Percentiles rank a stretch among this genome's conserved stretches.
Evolutionary conservation across 1,140 invertebrate species (phyloP).

Genomic region (Lithobius niger): DNA sequence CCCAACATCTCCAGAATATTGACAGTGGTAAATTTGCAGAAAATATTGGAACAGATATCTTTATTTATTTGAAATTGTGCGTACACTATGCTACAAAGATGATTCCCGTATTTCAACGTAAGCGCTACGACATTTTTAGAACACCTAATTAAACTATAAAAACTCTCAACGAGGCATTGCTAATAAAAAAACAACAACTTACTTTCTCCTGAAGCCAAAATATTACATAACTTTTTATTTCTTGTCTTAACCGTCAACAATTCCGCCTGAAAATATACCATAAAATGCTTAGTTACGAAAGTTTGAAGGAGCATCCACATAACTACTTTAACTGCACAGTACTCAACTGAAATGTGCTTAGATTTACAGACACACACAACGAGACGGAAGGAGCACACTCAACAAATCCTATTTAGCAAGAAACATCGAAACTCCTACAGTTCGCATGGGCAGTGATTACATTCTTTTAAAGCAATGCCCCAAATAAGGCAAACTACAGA

Average conservation of each 20-base stretch:
- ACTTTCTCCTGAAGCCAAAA: conserved; percentile 65
- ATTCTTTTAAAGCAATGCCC: no score
- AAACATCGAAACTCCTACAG: no score
- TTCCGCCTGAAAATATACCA: conserved; percentile 36
- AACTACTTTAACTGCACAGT: no score
- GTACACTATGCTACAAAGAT: conserved; percentile 9
- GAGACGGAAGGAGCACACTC: no score
- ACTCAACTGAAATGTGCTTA: no score
- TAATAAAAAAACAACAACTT: conserved; percentile 25
- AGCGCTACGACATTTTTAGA: conserved; percentile 11
- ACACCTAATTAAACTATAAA: conserved; percentile 6
- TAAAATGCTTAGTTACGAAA: no score
- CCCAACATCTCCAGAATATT: no score
- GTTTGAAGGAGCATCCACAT: no score
- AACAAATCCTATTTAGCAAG: no score
- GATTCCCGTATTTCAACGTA: conserved; percentile 14
- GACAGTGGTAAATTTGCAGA: conserved; percentile 13
- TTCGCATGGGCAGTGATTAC: no score
- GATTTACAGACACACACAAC: no score
- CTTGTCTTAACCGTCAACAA: conserved; percentile 55
- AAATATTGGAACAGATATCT: conserved; percentile 8
- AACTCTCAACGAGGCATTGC: conserved; percentile 5
- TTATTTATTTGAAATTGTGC: conserved; percentile 11
- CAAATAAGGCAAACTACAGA: no score
- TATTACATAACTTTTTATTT: conserved; percentile 60